Evolutionary conservation across 92 coral and sea anemone genomes (phyloP), one percentile per base, ranked within the genome.

Genomic region (Siderastrea siderea): DNA sequence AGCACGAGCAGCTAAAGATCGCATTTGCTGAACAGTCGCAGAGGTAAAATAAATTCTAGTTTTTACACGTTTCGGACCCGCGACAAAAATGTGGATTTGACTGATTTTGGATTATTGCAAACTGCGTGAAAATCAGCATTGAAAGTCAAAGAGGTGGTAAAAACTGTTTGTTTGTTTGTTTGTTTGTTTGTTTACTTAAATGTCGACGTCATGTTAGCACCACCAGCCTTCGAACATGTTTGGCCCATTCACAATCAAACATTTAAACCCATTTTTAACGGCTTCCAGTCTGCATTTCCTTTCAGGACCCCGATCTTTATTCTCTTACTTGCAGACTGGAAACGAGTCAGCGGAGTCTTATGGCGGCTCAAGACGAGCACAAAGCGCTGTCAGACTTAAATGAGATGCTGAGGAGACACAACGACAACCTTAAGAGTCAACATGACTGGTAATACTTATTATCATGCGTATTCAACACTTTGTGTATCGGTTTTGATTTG

Each of bases 281-380:
- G 38, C 38, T 26, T 26, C 46, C 44, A 17, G 7, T 66, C 43
- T 12, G 46, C 47, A 49, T 72, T 72, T 52, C 38, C 44, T 55
- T 50, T 11, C 55, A 10, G 68, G 44, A 78, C 46, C 19, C 52
- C 2, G 53, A 17, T 19, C 13, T 53, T 58, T 47, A 19, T 61
- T 16, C 51, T 45, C 54, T 7, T 79, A 26, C 72, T 77, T 66
- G 64, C 76, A 97, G 99, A 79, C 85, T 96, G 65, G 98, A 97
- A 82, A 97, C 98, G 5, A 88, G 93, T 65, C 95, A 96, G 71
- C 90, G 98, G 10, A 92, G 98, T 67, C 89, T 97, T 14, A 90
- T 87, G 94, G 98, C 99, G 8, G 98, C 99, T 7, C 98, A 97
- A 79, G 97, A 97, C 62, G 99, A 97, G 59, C 94, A 94, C 80